Conservation (phyloP, 2,888 invertebrate species). For the Camponotus fellah region DNA sequence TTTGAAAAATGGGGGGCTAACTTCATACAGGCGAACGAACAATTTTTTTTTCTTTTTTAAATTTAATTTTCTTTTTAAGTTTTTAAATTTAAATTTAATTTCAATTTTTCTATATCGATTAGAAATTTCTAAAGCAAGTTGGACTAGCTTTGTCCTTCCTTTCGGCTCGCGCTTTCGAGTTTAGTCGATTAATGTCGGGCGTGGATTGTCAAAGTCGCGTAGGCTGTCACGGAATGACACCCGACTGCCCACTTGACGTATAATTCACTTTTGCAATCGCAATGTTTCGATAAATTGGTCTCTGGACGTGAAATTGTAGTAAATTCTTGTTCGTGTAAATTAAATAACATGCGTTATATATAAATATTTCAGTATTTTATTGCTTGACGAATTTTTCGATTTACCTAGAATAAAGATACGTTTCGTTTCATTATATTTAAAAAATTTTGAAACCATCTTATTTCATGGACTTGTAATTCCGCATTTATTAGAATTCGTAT, state of each 20-base stretch:
- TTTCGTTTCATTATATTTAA: not conserved
- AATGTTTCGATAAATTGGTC: conserved; percentile 29
- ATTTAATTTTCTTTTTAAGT: not conserved
- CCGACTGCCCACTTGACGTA: conserved; percentile 70
- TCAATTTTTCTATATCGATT: not conserved
- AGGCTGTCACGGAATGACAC: conserved; percentile 80
- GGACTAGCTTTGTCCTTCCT: conserved; percentile 46
- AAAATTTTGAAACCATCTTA: not conserved
- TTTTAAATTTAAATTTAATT: not conserved
- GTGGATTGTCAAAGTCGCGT: conserved; percentile 76
- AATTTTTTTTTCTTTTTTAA: not conserved
- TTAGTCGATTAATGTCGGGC: conserved; percentile 55
- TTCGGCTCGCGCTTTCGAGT: conserved; percentile 48
- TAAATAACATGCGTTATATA: not conserved
- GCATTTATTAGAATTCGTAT: not conserved
- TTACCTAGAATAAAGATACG: too few species aligned
- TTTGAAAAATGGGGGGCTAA: too few species aligned
- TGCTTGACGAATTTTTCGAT: not conserved
- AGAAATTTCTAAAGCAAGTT: not conserved
- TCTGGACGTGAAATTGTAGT: not conserved
- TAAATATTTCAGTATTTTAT: not conserved
- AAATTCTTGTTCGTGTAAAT: conserved; percentile 17
- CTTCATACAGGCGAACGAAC: too few species aligned
- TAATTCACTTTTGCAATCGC: conserved; percentile 35
- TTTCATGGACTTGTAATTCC: not conserved